These are phyloP conservation scores for Porites evermanni DNA, from an alignment of 92 coral and sea anemone species.

Conservation along the genomic window DNA sequence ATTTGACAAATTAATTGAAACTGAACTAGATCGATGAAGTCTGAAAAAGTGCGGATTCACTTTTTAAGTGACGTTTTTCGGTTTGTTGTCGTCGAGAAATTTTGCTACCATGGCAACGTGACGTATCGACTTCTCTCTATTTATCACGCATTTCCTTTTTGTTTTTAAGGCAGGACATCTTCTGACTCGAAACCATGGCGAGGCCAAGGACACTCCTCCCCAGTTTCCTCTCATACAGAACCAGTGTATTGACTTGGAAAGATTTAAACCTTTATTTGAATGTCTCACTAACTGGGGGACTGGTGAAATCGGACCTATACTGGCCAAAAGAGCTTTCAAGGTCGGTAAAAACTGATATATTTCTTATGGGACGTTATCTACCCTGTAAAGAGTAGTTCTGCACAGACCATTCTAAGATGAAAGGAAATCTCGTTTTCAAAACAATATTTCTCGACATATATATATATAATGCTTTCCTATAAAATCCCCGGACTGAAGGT, in stretches of 20 bases:
- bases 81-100: too few relatives aligned
- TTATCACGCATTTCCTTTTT: not conserved
- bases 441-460: too few relatives aligned
- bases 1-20: too few relatives aligned
- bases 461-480: too few relatives aligned
- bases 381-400: not conserved
- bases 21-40: too few relatives aligned
- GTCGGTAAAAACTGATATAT: conserved; percentile 34
- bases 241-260: conserved; percentile 89
- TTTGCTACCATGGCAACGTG: not conserved
- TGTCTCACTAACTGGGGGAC: conserved; percentile 96
- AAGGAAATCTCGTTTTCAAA: too few relatives aligned
- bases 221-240: conserved; percentile 68
- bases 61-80: too few relatives aligned
- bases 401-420: too few relatives aligned
- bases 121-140: too few relatives aligned
- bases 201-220: conserved; percentile 68
- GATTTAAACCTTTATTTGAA: conserved; percentile 85
- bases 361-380: not conserved
- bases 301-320: conserved; percentile 80
- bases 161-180: conserved; percentile 85
- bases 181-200: conserved; percentile 86
- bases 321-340: conserved; percentile 87
- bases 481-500: too few relatives aligned
- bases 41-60: too few relatives aligned